Percentiles rank a stretch among this genome's conserved stretches.
These are phyloP conservation scores for Alligator mississippiensis DNA, from an alignment of 2,113 vertebrate species.

Conservation along the genomic window DNA sequence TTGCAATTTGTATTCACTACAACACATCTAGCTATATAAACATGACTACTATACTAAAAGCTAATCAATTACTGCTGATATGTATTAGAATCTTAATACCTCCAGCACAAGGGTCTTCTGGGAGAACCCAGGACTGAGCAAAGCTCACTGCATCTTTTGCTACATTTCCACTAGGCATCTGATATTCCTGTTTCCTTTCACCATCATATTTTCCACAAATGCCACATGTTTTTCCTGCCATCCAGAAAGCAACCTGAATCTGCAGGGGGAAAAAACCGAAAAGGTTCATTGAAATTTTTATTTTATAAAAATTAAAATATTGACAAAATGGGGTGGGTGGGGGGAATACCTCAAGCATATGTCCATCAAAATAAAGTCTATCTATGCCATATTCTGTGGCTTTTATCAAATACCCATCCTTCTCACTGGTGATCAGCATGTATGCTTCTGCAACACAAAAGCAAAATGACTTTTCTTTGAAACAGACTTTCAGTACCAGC, in stretches of 20 bases:
- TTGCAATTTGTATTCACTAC: neutral
- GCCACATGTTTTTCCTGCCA: constrained; percentile 84
- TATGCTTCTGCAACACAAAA: constrained; percentile 41
- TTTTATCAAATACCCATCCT: constrained; percentile 53
- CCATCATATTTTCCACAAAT: constrained; percentile 85
- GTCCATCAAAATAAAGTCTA: constrained; percentile 60
- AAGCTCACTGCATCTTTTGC: constrained; percentile 77
- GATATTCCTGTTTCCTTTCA: constrained; percentile 79
- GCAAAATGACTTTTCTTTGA: neutral
- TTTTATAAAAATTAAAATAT: neutral
- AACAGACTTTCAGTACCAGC: neutral
- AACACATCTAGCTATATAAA: neutral
- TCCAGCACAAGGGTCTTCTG: constrained; percentile 77
- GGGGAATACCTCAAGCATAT: constrained; percentile 47
- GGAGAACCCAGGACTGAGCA: constrained; percentile 83
- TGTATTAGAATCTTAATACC: constrained; percentile 39
- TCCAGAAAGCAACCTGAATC: constrained; percentile 83
- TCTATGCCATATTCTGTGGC: constrained; percentile 56
- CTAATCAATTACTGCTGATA: neutral
- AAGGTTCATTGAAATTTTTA: neutral
- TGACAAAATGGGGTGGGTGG: neutral
- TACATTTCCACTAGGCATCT: constrained; percentile 74
- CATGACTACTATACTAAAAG: neutral
- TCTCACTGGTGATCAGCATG: constrained; percentile 29
- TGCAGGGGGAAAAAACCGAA: constrained; percentile 49